Percentiles rank a stretch among this genome's conserved stretches.
These are phyloP conservation scores for Bombus superbus DNA, from an alignment of 1,140 invertebrate genomes.

Conservation along the genomic window DNA sequence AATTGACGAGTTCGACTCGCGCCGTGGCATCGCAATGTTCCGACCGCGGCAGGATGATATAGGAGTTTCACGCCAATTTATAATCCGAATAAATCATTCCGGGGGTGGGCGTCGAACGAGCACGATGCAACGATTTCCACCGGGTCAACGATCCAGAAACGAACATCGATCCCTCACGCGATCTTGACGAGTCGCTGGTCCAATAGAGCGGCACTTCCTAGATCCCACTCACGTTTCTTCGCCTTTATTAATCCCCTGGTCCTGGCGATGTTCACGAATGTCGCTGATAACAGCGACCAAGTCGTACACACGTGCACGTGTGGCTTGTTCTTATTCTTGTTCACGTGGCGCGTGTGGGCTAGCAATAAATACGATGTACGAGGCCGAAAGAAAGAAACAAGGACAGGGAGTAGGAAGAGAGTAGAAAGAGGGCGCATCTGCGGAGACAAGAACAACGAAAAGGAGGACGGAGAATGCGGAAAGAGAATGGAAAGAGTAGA, in stretches of 20 bases:
- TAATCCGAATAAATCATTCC: constrained; percentile 66
- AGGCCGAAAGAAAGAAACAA: background rate
- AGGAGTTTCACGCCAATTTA: constrained; percentile 61
- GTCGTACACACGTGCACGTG: no score
- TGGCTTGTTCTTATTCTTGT: background rate
- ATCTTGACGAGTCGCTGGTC: constrained; percentile 43
- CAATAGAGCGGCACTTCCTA: constrained; percentile 55
- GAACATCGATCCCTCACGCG: constrained; percentile 63
- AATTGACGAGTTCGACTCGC: constrained; percentile 71
- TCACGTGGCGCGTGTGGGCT: constrained; percentile 16
- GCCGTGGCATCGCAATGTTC: constrained; percentile 40
- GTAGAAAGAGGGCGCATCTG: background rate
- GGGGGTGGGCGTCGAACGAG: constrained; percentile 49
- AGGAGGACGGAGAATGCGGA: constrained; percentile 1
- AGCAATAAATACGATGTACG: background rate
- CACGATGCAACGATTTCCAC: constrained; percentile 39
- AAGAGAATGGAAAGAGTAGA: constrained; percentile 7
- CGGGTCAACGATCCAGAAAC: constrained; percentile 54
- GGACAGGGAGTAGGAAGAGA: background rate
- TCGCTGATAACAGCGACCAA: background rate
- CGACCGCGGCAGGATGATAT: constrained; percentile 28
- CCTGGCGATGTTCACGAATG: constrained; percentile 16
- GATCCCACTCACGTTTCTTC: constrained; percentile 40
- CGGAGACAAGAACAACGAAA: background rate
- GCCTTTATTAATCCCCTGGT: constrained; percentile 52